Base-by-base conservation (phyloP, 2,797 vertebrate species). In the Loris lydekkerianus region DNA sequence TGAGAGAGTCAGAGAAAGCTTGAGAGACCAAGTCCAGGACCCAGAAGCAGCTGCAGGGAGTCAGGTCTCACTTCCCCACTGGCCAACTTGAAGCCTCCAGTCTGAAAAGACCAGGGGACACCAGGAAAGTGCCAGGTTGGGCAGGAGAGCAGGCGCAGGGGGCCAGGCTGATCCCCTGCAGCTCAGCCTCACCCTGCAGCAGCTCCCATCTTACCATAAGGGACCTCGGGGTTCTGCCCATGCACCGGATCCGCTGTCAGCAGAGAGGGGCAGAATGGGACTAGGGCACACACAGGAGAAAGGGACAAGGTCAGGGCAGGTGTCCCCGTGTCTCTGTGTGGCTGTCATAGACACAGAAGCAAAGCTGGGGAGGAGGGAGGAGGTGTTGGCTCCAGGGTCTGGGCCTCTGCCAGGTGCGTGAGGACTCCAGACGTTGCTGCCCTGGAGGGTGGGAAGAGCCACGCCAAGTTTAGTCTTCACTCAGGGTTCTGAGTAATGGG, bases 401-500 rank as follows among this genome's bases (percentile, higher is more conserved):
- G 91, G 58, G 92, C 29, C 20, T 2, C 2, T 3, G 92, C 92
- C 93, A 89, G 89, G 34, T 43, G 69, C 72, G 87, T 0, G 2
- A 89, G 14, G 11, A 34, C 80, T 4, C 56, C 69, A 92, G 70
- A 65, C 31, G 17, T 29, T 70, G 89, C 61, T 9, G 65, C 86
- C 95, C 60, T 14, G 3, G 53, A 82, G 92, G 53, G 87, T 91
- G 58, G 95, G 97, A 88, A 92, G 94, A 65, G 46, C 23, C 15
- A 0, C 1, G 1, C 25, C 1, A 4, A 77, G 60, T 31, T 94
- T 10, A 29, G 40, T 76, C 94, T 91, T 95, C 94, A 49, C 53
- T 77, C 23, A 0, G 75, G 72, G 67, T 31, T 94, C 94, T 98
- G 97, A 97, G 96, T 96, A 96, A 98, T 69, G 86, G 77, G 81